Evolutionary conservation across 2,888 invertebrate genomes (phyloP), one percentile per base, ranked within the genome.

Genomic region (Unio pictorum): DNA sequence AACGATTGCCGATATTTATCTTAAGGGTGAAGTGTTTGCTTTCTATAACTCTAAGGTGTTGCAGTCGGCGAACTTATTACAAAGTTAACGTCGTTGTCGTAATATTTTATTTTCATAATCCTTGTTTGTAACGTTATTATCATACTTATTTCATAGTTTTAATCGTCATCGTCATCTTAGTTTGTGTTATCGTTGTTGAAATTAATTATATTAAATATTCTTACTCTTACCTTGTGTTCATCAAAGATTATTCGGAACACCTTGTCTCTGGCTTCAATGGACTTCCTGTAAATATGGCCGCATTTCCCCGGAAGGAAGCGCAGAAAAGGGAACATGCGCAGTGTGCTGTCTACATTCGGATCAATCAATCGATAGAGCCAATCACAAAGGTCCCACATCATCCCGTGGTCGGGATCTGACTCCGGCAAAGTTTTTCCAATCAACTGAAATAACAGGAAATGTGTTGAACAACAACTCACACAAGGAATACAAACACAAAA

Each of bases 361-460:
- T 77, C 77, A 18, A 77, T 67, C 63, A 77, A 63, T 17, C 62
- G 64, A 66, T 62, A 77, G 20, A 77, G 64, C 8, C 45, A 26
- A 58, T 77, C 75, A 23, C 75, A 70, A 58, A 77, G 73, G 61
- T 77, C 77, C 77, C 77, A 77, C 30, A 75, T 60, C 61, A 66
- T 63, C 28, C 70, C 64, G n/a, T 57, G 30, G 45, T 77, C 77
- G 20, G 77, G 75, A 58, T 73, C 77, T 17, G 61, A 23, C 7
- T 69, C 72, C 11, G 66, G 63, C 55, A 77, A n/a, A 1, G 67
- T 55, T 18, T 66, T 67, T 7, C 77, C 77, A 59, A 72, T 75
- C 55, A 77, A 62, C 77, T 77, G 75, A 55, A 73, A 76, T n/a
- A 6, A 28, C 18, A 61, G 17, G 26, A 26, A 57, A 26, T 28